Percentiles rank a stretch among this genome's conserved stretches.
Evolutionary conservation across 1,140 invertebrate species (phyloP).

Genomic region (Aleiodes sp.): DNA sequence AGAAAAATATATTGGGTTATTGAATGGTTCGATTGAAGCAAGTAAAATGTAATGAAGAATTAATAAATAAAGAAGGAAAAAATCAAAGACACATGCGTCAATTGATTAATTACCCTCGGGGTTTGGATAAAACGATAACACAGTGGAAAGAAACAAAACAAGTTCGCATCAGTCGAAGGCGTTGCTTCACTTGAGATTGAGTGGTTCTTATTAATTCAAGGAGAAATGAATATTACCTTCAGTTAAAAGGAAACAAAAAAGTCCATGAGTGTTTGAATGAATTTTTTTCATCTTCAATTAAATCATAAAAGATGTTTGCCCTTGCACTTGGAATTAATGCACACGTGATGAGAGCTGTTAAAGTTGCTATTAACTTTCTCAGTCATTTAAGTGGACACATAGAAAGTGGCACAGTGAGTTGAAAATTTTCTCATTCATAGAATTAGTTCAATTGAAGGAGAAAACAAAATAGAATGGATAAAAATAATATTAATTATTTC

Average conservation of each 20-base stretch:
- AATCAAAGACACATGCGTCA: slow-evolving; percentile 6
- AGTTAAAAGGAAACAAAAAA: neutral
- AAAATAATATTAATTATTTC: no score
- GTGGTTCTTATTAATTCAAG: neutral
- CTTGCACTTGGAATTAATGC: slow-evolving; percentile 21
- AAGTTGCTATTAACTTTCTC: slow-evolving; percentile 18
- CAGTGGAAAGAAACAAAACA: neutral
- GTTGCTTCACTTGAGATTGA: neutral
- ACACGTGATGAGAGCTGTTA: slow-evolving; percentile 22
- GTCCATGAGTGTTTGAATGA: neutral
- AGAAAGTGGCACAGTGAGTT: slow-evolving; percentile 29
- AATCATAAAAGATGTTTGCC: slow-evolving; percentile 12
- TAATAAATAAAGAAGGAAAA: neutral
- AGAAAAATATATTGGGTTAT: no score
- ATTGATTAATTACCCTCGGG: neutral
- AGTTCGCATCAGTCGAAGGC: slow-evolving; percentile 2
- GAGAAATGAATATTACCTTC: neutral
- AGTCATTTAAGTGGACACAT: slow-evolving; percentile 9
- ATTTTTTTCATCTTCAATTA: slow-evolving; percentile 11
- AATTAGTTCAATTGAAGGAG: neutral
- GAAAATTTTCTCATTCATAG: neutral
- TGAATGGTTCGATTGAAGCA: neutral
- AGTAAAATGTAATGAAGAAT: neutral
- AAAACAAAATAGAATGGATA: neutral
- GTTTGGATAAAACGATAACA: neutral